Percentiles rank a stretch among this genome's conserved stretches.
These are phyloP conservation scores for Habroteleia sp. DNA, from an alignment of 2,888 invertebrate species.

Conservation along the genomic window DNA sequence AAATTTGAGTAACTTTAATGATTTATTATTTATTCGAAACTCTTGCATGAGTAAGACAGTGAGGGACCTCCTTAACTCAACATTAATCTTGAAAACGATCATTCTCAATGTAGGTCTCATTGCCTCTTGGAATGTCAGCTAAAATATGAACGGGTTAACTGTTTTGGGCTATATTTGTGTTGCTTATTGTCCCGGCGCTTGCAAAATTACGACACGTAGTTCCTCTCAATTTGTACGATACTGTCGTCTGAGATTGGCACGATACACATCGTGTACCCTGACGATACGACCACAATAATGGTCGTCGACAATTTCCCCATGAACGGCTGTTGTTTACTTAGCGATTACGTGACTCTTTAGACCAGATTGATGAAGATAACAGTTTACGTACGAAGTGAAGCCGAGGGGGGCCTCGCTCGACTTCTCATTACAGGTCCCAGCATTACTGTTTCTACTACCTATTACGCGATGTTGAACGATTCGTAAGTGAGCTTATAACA, in stretches of 20 bases:
- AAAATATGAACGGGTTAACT: slow-evolving; percentile 22
- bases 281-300: slow-evolving; percentile 35
- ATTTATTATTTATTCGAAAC: too few relatives aligned
- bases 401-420: slow-evolving; percentile 47
- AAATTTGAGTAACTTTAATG: too few relatives aligned
- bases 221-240: slow-evolving; percentile 38
- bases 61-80: too few relatives aligned
- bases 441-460: slow-evolving; percentile 38
- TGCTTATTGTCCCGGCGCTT: background rate
- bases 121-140: background rate
- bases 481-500: slow-evolving; percentile 21
- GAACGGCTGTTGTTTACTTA: slow-evolving; percentile 41
- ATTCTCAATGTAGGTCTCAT: background rate
- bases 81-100: background rate
- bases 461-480: slow-evolving; percentile 33
- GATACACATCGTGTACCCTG: slow-evolving; percentile 23
- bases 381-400: slow-evolving; percentile 37
- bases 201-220: slow-evolving; percentile 45
- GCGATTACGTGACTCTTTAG: slow-evolving; percentile 59
- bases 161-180: slow-evolving; percentile 7
- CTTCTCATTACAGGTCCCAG: slow-evolving; percentile 50
- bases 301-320: slow-evolving; percentile 43
- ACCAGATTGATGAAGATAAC: slow-evolving; percentile 60
- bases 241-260: slow-evolving; percentile 32
- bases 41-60: too few relatives aligned